A percentile compares a stretch with the other conserved stretches of the same genome.
Conservation (phyloP, 2,888 invertebrate genomes). For the Drosophila atroscutellata region DNA sequence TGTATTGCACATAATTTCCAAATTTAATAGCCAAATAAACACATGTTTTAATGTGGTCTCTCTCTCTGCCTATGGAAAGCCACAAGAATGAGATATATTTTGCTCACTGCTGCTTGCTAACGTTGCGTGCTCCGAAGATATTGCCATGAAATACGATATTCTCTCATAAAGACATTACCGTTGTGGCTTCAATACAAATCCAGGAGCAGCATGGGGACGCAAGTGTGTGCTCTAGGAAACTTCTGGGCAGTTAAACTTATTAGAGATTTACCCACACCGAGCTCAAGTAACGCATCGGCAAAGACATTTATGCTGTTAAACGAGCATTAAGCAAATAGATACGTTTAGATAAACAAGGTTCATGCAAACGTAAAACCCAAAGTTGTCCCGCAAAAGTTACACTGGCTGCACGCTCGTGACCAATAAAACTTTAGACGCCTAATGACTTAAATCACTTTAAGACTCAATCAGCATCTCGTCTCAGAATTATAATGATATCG, state of each 20-base stretch:
- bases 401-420: slow-evolving; percentile 30
- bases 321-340: slow-evolving; percentile 54
- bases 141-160: slow-evolving; percentile 12
- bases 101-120: too few species aligned
- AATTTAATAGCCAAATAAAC: slow-evolving; percentile 6
- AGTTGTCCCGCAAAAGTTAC: slow-evolving; percentile 49
- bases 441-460: slow-evolving; percentile 73
- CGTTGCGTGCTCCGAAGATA: background rate
- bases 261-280: slow-evolving; percentile 5
- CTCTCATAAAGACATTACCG: slow-evolving; percentile 10
- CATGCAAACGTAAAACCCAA: slow-evolving; percentile 22
- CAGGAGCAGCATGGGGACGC: background rate
- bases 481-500: slow-evolving; percentile 53
- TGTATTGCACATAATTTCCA: slow-evolving; percentile 15
- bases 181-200: slow-evolving; percentile 7
- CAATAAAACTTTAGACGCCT: slow-evolving; percentile 65
- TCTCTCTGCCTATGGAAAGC: background rate
- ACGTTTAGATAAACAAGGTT: slow-evolving; percentile 44
- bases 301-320: slow-evolving; percentile 50
- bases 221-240: background rate
- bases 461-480: slow-evolving; percentile 65
- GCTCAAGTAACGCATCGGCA: slow-evolving; percentile 12
- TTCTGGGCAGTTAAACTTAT: slow-evolving; percentile 24
- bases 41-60: slow-evolving; percentile 7
- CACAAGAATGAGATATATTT: background rate